A percentile compares a stretch with the other conserved stretches of the same genome.
Evolutionary conservation across 2,888 invertebrate species (phyloP).

Genomic region (Pocota personata): DNA sequence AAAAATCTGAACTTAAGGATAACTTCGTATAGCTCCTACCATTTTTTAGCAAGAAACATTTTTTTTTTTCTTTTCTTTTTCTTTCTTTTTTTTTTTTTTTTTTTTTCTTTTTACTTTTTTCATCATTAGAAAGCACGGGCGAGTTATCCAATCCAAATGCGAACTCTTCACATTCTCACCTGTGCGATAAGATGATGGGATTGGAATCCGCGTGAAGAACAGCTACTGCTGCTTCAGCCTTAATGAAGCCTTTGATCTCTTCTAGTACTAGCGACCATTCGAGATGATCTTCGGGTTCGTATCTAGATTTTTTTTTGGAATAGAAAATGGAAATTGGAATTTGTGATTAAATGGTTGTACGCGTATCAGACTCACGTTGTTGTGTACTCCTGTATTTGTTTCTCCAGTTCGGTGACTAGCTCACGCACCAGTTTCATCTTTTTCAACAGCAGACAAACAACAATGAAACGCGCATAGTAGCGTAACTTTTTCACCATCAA

Average conservation of each 20-base stretch:
- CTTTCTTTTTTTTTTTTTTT: slow-evolving; percentile 50
- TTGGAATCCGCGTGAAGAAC: slow-evolving; percentile 94
- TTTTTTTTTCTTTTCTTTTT: slow-evolving; percentile 43
- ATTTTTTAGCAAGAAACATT: slow-evolving; percentile 48
- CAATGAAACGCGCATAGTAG: slow-evolving; percentile 98
- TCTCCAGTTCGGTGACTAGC: slow-evolving; percentile 94
- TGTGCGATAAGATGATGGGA: slow-evolving; percentile 93
- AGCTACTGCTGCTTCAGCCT: slow-evolving; percentile 94
- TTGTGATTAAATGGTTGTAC: background rate
- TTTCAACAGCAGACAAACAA: slow-evolving; percentile 96
- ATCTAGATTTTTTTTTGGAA: slow-evolving; percentile 81
- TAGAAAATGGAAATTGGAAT: background rate
- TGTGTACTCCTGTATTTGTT: slow-evolving; percentile 97
- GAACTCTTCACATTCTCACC: slow-evolving; percentile 83
- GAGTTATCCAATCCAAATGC: slow-evolving; percentile 74
- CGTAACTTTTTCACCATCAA: slow-evolving; percentile 97
- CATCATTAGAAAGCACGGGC: slow-evolving; percentile 83
- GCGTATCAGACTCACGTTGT: slow-evolving; percentile 85
- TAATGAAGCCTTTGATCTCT: slow-evolving; percentile 97
- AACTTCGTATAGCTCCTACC: slow-evolving; percentile 70
- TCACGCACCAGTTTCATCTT: slow-evolving; percentile 97
- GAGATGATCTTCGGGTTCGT: slow-evolving; percentile 98
- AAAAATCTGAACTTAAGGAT: slow-evolving; percentile 63
- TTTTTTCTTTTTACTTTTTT: too few relatives aligned
- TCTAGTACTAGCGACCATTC: slow-evolving; percentile 98